Conservation (phyloP, 2,888 invertebrate species). For the Leptura quadrifasciata region DNA sequence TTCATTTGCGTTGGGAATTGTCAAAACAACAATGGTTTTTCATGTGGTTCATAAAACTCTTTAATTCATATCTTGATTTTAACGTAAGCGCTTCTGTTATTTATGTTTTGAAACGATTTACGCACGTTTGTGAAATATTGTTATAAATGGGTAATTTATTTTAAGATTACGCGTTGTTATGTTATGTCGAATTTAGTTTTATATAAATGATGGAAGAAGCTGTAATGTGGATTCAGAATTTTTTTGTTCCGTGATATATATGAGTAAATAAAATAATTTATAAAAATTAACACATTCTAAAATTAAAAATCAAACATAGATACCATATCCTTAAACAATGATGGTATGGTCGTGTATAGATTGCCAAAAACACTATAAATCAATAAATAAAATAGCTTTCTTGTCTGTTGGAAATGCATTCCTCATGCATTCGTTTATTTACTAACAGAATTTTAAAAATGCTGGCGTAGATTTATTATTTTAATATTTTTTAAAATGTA, state of each 20-base stretch:
- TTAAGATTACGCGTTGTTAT: not conserved
- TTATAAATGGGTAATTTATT: not conserved
- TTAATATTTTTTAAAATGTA: too few species aligned
- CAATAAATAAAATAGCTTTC: too few species aligned
- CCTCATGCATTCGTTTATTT: too few species aligned
- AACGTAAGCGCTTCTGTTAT: not conserved
- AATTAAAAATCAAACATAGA: not conserved
- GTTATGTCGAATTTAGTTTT: not conserved
- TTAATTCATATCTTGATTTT: slow-evolving; percentile 7
- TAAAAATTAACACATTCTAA: not conserved
- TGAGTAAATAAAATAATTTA: not conserved
- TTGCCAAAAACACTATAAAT: too few species aligned
- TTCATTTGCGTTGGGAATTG: slow-evolving; percentile 42
- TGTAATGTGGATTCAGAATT: not conserved
- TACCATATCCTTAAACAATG: too few species aligned
- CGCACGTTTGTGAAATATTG: not conserved
- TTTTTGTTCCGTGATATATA: not conserved
- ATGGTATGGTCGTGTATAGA: too few species aligned
- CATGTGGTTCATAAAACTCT: slow-evolving; percentile 1
- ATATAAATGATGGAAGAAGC: not conserved
- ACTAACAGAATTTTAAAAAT: too few species aligned
- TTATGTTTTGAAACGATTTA: not conserved
- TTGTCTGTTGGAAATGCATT: too few species aligned
- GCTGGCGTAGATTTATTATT: too few species aligned
- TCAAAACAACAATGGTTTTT: slow-evolving; percentile 24